phyloP scores from a whole-genome alignment of 2,888 invertebrate species.

The Lepidochitona cinerea region DNA sequence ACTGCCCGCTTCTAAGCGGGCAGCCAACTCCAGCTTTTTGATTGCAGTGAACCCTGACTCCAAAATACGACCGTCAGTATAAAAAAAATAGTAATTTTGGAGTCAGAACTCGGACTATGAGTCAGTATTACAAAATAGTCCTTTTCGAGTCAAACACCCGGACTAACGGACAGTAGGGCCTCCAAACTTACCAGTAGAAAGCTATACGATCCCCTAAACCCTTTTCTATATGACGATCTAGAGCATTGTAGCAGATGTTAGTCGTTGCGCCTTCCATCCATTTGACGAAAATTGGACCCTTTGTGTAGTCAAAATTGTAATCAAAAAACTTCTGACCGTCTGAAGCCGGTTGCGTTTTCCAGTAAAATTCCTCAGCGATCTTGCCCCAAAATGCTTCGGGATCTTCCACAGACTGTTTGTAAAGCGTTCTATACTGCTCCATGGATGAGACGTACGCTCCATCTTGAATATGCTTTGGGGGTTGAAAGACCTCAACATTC shows the following conservation, averaged over 20 bases:
- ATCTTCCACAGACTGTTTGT: constrained; percentile 87
- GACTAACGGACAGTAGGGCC: not conserved
- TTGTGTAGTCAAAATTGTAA: constrained; percentile 90
- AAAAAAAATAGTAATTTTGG: too few relatives aligned
- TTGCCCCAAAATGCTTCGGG: constrained; percentile 95
- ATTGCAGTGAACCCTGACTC: too few relatives aligned
- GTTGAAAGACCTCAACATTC: constrained; percentile 37
- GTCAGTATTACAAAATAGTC: too few relatives aligned
- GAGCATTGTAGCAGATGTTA: constrained; percentile 94
- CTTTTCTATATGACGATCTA: constrained; percentile 91
- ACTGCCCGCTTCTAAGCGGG: too few relatives aligned
- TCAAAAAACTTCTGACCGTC: constrained; percentile 80
- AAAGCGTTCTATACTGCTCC: constrained; percentile 85
- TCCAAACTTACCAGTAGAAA: constrained; percentile 88
- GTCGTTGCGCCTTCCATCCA: constrained; percentile 97
- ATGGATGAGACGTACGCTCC: constrained; percentile 78
- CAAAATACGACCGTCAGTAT: not conserved
- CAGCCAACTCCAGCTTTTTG: too few relatives aligned
- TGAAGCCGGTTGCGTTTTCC: constrained; percentile 79
- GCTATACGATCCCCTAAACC: constrained; percentile 93
- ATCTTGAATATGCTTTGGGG: constrained; percentile 51
- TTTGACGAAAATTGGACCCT: constrained; percentile 91
- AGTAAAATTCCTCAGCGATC: constrained; percentile 93
- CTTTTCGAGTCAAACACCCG: too few relatives aligned
- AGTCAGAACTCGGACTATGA: too few relatives aligned